Evolutionary conservation across 1,140 invertebrate species (phyloP).

Genomic region (Gryon sp.): DNA sequence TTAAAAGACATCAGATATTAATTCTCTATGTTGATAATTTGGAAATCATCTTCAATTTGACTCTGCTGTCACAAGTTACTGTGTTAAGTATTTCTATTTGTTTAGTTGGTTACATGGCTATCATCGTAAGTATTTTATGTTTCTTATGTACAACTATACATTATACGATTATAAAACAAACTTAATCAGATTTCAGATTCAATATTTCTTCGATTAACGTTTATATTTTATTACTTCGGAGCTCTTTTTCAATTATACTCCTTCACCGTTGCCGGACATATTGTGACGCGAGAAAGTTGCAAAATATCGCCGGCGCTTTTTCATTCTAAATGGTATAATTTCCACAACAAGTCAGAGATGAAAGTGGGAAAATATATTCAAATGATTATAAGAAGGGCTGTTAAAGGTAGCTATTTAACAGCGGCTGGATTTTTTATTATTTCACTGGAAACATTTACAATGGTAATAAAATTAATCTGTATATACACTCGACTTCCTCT

Average conservation of each 20-base stretch:
- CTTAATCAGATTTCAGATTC: slow-evolving; percentile 3
- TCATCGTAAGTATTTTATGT: slow-evolving; percentile 26
- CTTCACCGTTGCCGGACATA: slow-evolving; percentile 13
- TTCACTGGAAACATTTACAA: slow-evolving; percentile 24
- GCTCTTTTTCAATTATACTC: slow-evolving; percentile 30
- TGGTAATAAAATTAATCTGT: slow-evolving; percentile 4
- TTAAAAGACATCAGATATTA: slow-evolving; percentile 23
- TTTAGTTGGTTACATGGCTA: slow-evolving; percentile 31
- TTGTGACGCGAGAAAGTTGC: slow-evolving; percentile 7
- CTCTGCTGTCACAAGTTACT: slow-evolving; percentile 26
- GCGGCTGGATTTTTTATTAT: slow-evolving; percentile 27
- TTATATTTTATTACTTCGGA: slow-evolving; percentile 18
- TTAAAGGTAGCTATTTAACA: slow-evolving; percentile 13
- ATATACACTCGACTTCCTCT: neutral
- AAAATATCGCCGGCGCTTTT: slow-evolving; percentile 12
- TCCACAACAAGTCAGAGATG: neutral
- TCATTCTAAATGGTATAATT: slow-evolving; percentile 24
- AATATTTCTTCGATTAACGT: slow-evolving; percentile 18
- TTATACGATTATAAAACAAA: too few relatives aligned
- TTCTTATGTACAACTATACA: too few relatives aligned
- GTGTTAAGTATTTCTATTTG: slow-evolving; percentile 27
- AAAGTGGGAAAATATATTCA: slow-evolving; percentile 9
- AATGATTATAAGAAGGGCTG: slow-evolving; percentile 19
- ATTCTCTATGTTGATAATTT: slow-evolving; percentile 22
- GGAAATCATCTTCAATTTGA: slow-evolving; percentile 25